Percentiles rank a stretch among this genome's conserved stretches.
These are phyloP conservation scores for Conchocele bisecta DNA, from an alignment of 2,888 invertebrate species.

Conservation along the genomic window DNA sequence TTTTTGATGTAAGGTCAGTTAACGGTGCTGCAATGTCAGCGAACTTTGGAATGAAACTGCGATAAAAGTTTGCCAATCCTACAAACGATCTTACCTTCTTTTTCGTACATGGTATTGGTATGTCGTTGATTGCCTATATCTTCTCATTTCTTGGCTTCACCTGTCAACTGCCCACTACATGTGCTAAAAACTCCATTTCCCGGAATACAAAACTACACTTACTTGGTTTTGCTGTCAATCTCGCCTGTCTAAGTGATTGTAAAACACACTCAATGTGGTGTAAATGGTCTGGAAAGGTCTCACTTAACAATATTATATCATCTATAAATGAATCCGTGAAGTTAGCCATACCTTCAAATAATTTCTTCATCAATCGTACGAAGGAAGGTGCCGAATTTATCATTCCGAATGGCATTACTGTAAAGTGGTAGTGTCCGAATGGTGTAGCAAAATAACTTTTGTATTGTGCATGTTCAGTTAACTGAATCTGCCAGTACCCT, in stretches of 20 bases:
- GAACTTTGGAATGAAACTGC: background rate
- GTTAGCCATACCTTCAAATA: background rate
- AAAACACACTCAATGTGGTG: background rate
- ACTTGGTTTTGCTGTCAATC: background rate
- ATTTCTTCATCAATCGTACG: conserved; percentile 1
- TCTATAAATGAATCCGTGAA: background rate
- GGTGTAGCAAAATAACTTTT: background rate
- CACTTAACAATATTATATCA: background rate
- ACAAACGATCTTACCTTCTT: background rate
- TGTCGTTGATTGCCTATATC: background rate
- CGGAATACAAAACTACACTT: background rate
- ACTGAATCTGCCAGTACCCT: background rate
- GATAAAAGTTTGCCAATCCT: background rate
- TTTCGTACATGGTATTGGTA: background rate
- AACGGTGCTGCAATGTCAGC: background rate
- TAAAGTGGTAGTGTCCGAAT: conserved; percentile 1
- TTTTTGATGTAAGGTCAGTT: background rate
- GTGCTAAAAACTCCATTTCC: background rate
- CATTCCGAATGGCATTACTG: conserved; percentile 1
- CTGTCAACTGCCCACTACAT: background rate
- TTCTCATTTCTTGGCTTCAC: background rate
- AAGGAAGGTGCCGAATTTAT: background rate
- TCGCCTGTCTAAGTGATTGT: background rate
- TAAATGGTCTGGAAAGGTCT: background rate
- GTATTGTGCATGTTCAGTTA: background rate